phyloP scores from a whole-genome alignment of 92 coral and sea anemone genomes.

The Hydrozoanthus gracilis region DNA sequence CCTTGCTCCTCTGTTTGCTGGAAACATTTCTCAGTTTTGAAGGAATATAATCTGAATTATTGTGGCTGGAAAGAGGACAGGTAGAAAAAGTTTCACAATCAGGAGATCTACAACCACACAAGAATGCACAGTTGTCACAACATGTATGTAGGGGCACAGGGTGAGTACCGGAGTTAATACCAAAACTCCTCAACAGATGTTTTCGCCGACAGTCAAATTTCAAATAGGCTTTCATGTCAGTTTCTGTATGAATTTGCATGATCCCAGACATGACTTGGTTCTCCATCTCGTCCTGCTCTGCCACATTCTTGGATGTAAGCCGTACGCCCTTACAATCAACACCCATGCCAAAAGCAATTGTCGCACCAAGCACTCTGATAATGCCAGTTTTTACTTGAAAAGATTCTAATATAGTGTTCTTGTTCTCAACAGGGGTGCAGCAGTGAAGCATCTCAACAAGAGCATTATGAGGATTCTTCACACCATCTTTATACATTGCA shows the following conservation, averaged over 20 bases:
- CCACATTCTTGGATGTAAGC: slow-evolving; percentile 75
- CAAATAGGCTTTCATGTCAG: slow-evolving; percentile 63
- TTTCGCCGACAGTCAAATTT: slow-evolving; percentile 55
- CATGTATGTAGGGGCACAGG: slow-evolving; percentile 17
- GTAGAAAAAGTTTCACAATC: slow-evolving; percentile 8
- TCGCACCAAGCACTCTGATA: slow-evolving; percentile 60
- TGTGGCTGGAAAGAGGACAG: not conserved
- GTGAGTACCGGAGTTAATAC: not conserved
- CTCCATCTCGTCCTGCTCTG: slow-evolving; percentile 73
- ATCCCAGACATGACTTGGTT: slow-evolving; percentile 55
- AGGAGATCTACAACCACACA: slow-evolving; percentile 6
- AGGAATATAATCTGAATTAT: slow-evolving; percentile 4
- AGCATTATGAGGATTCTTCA: slow-evolving; percentile 7
- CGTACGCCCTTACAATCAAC: slow-evolving; percentile 63
- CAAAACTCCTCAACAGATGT: slow-evolving; percentile 54
- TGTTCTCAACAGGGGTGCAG: slow-evolving; percentile 29
- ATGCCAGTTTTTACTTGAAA: slow-evolving; percentile 39
- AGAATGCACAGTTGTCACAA: slow-evolving; percentile 52
- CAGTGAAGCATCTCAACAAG: slow-evolving; percentile 45
- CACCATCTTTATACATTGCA: not conserved
- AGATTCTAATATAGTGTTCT: slow-evolving; percentile 49
- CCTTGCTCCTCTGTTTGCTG: not conserved
- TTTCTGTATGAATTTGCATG: slow-evolving; percentile 41
- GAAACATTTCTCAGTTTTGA: slow-evolving; percentile 10
- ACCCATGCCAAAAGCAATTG: slow-evolving; percentile 81